Percentiles rank a stretch among this genome's conserved stretches.
These are phyloP conservation scores for Anoplopoma fimbria DNA, from an alignment of 2,113 vertebrate genomes.

Conservation along the genomic window DNA sequence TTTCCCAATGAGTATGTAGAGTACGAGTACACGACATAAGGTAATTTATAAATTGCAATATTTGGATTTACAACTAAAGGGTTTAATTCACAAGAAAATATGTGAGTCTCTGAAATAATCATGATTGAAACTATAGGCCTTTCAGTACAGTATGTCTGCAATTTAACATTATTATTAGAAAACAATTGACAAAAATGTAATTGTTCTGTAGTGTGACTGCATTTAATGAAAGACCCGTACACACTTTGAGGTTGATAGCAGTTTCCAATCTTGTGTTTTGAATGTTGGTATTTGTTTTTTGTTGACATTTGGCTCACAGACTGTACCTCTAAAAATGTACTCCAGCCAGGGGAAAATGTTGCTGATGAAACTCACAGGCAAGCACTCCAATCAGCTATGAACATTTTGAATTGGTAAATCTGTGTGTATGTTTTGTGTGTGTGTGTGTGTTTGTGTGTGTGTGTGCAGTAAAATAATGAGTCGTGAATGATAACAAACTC, in stretches of 20 bases:
- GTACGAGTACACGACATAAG: background rate
- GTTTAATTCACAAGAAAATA: background rate
- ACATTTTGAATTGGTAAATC: background rate
- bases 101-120: background rate
- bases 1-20: background rate
- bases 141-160: background rate
- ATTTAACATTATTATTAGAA: background rate
- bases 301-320: background rate
- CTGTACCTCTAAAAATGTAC: background rate
- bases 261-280: background rate
- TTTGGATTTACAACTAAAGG: background rate
- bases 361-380: background rate
- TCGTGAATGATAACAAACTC: conserved; percentile 53
- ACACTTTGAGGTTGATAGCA: background rate
- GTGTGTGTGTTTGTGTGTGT: background rate
- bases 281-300: background rate
- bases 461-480: conserved; percentile 1
- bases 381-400: background rate
- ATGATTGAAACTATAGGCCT: background rate
- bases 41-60: background rate
- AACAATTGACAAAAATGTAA: background rate
- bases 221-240: background rate
- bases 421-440: background rate
- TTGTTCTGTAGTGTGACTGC: no score
- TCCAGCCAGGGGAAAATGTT: background rate